Conservation (phyloP, 2,888 invertebrate species). For the Dolichomitus sp. region DNA sequence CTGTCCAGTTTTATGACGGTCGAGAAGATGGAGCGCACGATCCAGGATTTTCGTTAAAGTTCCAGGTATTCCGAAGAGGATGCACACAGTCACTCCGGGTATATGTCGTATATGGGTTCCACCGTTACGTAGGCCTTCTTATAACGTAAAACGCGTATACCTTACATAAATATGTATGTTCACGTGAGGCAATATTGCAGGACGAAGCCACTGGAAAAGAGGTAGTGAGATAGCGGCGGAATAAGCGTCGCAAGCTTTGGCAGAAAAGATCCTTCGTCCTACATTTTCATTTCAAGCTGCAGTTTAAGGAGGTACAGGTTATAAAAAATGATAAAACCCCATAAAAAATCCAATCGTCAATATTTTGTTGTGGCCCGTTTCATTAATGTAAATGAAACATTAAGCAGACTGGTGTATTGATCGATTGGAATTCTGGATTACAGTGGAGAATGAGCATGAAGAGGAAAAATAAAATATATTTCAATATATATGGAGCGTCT, state of each 20-base stretch:
- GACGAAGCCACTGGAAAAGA: constrained; percentile 58
- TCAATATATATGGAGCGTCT: constrained; percentile 18
- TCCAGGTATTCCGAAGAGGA: constrained; percentile 55
- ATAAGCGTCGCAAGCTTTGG: constrained; percentile 7
- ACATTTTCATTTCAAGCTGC: constrained; percentile 22
- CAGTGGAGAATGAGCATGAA: neutral
- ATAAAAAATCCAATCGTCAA: constrained; percentile 4
- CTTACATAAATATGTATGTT: constrained; percentile 76
- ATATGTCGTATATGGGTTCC: constrained; percentile 3
- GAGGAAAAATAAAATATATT: constrained; percentile 11
- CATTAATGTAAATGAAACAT: neutral
- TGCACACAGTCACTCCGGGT: neutral
- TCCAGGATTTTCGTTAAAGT: constrained; percentile 72
- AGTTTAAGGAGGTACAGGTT: neutral
- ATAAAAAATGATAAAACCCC: neutral
- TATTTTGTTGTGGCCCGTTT: neutral
- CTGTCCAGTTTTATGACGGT: constrained; percentile 60
- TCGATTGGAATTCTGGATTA: neutral
- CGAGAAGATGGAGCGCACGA: constrained; percentile 63
- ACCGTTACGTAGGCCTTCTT: constrained; percentile 34
- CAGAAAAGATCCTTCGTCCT: constrained; percentile 6
- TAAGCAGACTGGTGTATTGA: neutral
- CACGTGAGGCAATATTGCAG: constrained; percentile 71
- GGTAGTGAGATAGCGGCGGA: constrained; percentile 18
- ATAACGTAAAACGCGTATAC: constrained; percentile 69